Evolutionary conservation across 2,113 vertebrate genomes (phyloP).

Genomic region (Ammodramus savannarum): DNA sequence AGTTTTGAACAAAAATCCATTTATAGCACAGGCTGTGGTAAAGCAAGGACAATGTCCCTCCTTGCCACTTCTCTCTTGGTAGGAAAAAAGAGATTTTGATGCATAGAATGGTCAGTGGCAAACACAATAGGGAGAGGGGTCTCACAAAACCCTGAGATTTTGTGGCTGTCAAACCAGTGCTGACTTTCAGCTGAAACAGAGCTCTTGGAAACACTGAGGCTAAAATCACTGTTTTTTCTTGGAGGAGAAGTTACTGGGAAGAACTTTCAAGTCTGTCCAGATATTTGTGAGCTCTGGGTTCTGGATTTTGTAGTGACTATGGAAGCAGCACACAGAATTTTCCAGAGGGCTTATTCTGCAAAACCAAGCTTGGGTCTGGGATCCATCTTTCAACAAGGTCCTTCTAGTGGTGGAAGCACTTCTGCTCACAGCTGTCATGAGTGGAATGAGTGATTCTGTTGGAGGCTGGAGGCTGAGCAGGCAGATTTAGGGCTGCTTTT

Average conservation of each 20-base stretch:
- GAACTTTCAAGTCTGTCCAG: neutral
- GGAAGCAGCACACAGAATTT: neutral
- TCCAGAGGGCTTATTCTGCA: neutral
- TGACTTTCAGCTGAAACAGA: neutral
- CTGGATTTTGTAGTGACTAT: neutral
- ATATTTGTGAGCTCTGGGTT: neutral
- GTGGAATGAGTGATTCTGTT: neutral
- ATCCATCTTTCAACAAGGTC: neutral
- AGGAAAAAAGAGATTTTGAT: neutral
- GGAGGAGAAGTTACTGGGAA: neutral
- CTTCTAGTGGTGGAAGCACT: neutral
- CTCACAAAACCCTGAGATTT: neutral
- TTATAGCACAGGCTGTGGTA: neutral
- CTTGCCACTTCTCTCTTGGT: neutral
- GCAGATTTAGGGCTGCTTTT: neutral
- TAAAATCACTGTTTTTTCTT: neutral
- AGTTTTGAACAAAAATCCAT: neutral
- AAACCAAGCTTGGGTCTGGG: neutral
- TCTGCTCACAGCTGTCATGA: neutral
- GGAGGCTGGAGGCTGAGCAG: neutral
- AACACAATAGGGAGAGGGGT: neutral
- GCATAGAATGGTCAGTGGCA: neutral
- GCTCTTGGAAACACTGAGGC: neutral
- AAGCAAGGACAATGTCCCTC: neutral
- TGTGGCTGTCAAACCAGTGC: neutral